These are phyloP conservation scores for Sepioteuthis lessoniana DNA, from an alignment of 2,888 invertebrate genomes.

Conservation along the genomic window DNA sequence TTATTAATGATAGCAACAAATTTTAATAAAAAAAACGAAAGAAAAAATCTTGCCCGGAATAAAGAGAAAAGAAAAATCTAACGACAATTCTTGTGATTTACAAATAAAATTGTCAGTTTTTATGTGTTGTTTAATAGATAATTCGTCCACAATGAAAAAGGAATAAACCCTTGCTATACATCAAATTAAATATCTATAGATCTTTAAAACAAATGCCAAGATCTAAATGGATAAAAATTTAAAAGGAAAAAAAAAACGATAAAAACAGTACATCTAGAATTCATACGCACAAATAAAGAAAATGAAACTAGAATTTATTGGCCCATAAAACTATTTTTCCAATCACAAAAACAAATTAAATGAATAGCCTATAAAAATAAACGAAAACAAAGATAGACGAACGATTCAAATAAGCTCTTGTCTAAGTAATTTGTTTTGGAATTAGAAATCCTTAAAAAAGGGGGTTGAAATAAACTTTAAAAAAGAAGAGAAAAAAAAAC, in stretches of 20 bases:
- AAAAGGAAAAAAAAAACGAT: not conserved
- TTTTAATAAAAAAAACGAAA: not conserved
- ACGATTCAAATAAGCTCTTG: not conserved
- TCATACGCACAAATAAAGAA: not conserved
- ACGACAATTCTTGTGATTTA: not conserved
- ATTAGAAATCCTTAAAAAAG: not conserved
- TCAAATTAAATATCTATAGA: not conserved
- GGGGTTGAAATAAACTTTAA: not conserved
- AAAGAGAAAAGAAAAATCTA: not conserved
- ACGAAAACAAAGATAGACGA: not conserved
- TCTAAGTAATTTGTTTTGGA: not conserved
- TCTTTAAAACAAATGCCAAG: not conserved
- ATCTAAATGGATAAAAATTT: not conserved
- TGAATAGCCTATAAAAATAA: not conserved
- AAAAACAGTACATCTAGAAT: not conserved
- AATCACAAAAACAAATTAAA: not conserved
- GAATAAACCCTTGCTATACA: not conserved
- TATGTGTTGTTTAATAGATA: not conserved
- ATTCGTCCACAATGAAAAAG: not conserved
- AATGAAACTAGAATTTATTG: not conserved
- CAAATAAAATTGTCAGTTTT: conserved; percentile 2
- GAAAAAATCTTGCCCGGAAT: not conserved
- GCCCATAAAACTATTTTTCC: not conserved
- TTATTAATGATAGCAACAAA: not conserved
- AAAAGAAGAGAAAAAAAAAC: not conserved